Evolutionary conservation across 2,888 invertebrate genomes (phyloP).

Genomic region (Drosophila colorata): DNA sequence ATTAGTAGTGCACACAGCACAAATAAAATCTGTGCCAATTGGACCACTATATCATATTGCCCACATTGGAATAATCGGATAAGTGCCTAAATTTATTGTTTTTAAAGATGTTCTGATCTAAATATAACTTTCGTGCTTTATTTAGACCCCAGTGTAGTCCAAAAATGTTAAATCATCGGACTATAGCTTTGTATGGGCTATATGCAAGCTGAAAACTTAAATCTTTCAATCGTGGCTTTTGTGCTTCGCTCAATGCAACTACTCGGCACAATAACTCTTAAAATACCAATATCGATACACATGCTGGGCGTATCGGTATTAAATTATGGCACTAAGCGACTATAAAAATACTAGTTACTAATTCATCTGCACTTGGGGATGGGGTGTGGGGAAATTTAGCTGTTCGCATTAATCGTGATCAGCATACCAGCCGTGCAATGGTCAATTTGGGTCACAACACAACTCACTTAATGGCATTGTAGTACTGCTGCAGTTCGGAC

Average conservation of each 20-base stretch:
- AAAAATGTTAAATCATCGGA: no score
- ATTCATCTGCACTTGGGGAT: background rate
- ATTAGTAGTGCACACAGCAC: no score
- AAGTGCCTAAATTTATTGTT: no score
- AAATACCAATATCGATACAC: constrained; percentile 15
- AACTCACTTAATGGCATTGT: constrained; percentile 90
- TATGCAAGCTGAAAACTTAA: no score
- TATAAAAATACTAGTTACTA: constrained; percentile 14
- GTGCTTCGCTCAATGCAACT: background rate
- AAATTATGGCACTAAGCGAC: constrained; percentile 9
- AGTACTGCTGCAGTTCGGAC: constrained; percentile 97
- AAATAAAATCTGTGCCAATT: no score
- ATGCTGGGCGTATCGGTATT: constrained; percentile 2
- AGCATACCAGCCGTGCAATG: constrained; percentile 22
- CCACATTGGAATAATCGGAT: no score
- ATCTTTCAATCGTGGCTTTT: no score
- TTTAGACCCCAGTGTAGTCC: no score
- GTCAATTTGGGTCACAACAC: constrained; percentile 44
- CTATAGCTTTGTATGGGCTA: no score
- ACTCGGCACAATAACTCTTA: background rate
- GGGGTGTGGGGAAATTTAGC: constrained; percentile 2
- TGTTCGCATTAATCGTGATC: constrained; percentile 16
- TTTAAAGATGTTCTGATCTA: no score
- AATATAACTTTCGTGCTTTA: no score
- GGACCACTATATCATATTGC: no score